Base-by-base conservation (phyloP, 2,888 invertebrate species). In the Poecilobothrus nobilitatus region DNA sequence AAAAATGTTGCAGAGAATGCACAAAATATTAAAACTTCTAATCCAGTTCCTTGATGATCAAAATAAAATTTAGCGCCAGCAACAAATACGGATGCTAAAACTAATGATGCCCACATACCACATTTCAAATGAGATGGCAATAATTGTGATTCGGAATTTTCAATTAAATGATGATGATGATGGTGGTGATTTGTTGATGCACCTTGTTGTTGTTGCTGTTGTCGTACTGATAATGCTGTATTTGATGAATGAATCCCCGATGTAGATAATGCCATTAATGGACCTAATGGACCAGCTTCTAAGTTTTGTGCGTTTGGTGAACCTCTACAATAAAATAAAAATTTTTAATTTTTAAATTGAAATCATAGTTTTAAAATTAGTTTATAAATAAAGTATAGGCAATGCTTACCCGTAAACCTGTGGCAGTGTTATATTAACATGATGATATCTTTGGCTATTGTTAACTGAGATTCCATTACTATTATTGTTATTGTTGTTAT, bases 41-140 rank as follows among this genome's bases (percentile, higher is more conserved):
- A 79, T 27, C 86, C 85, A 61, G 83, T 82, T 68, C 84, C 84
- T 79, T 88, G 87, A 74, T 86, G 84, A 76, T 89, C 88, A 71
- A 90, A 89, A 76, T 90, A 91, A 78, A 88, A 89, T 80, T 89
- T 91, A 33, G 88, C 88, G 37, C 88, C 88, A 0, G 87, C 89
- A 66, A 91, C 83, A 76, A 90, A 89, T 61, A 89, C 85, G 0
- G 89, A 87, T 1, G 88, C 87, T 65, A 91, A 78, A 18, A 88
- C 87, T 74, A 91, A 86, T 1, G 89, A 88, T 62, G 89, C 88
- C 82, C 90, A 88, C 82, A 91, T 87, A 68, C 88, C 88, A 76
- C 87, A 88, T 80, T 88, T 89, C 66, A 89, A 80, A 72, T 87
- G 87, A 20, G 86, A 84, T 15, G 85, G 85, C 78, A 86, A 83